These are phyloP conservation scores for Eupleurogrammus muticus DNA, from an alignment of 2,797 vertebrate genomes.

Conservation along the genomic window DNA sequence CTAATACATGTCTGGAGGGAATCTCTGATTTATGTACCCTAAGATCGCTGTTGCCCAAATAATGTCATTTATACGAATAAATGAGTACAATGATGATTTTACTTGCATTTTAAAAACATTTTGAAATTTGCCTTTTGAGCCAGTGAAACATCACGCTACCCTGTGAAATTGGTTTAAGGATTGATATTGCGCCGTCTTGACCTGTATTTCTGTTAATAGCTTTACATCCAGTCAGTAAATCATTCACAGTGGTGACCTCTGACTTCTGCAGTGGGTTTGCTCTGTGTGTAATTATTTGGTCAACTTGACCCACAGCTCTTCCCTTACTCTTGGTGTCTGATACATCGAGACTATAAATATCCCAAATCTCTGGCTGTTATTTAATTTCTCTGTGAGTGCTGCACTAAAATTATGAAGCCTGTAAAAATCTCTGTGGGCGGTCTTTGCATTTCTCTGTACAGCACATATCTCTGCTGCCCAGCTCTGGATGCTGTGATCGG, in stretches of 20 bases:
- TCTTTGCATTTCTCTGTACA: slow-evolving; percentile 38
- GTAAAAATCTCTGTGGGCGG: slow-evolving; percentile 23
- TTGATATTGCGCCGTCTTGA: slow-evolving; percentile 8
- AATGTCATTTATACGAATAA: no score
- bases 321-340: slow-evolving; percentile 10
- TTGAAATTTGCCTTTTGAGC: no score
- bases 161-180: slow-evolving; percentile 34
- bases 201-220: slow-evolving; percentile 25
- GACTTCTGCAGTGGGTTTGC: slow-evolving; percentile 25
- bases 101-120: no score
- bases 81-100: no score
- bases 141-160: background rate
- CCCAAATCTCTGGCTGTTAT: slow-evolving; percentile 28
- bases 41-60: no score
- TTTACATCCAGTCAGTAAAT: slow-evolving; percentile 18
- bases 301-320: slow-evolving; percentile 29
- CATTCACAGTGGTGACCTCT: slow-evolving; percentile 25
- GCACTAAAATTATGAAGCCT: slow-evolving; percentile 39
- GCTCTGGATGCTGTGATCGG: slow-evolving; percentile 20
- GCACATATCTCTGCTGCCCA: slow-evolving; percentile 9
- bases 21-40: no score
- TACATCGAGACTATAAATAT: slow-evolving; percentile 32
- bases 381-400: slow-evolving; percentile 33
- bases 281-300: slow-evolving; percentile 20
- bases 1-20: no score